Percentiles rank a stretch among this genome's conserved stretches.
Evolutionary conservation across 2,797 vertebrate species (phyloP).

Genomic region (Eutrigla gurnardus): DNA sequence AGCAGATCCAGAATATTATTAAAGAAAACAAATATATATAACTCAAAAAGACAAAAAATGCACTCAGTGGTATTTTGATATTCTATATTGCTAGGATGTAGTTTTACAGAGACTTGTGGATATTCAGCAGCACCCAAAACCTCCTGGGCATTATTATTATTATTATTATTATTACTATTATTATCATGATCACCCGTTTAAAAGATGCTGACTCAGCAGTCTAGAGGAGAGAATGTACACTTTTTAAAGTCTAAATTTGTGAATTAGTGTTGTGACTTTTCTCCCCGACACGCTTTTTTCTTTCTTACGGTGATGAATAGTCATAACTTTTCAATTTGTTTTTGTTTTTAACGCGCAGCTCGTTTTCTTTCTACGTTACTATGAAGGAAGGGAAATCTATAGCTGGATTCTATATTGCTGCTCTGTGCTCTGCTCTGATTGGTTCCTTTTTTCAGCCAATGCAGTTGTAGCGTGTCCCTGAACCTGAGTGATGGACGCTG

Average conservation of each 20-base stretch:
- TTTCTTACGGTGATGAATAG: not conserved
- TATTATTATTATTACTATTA: not conserved
- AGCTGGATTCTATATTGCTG: constrained; percentile 35
- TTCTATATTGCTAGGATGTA: constrained; percentile 79
- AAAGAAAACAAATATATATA: constrained; percentile 72
- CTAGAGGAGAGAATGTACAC: constrained; percentile 42
- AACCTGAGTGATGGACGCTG: constrained; percentile 69
- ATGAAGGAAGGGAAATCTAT: constrained; percentile 68
- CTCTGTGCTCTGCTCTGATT: constrained; percentile 2
- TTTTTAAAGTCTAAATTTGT: not conserved
- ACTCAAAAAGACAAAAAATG: constrained; percentile 48
- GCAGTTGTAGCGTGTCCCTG: constrained; percentile 53
- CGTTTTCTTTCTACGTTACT: constrained; percentile 55
- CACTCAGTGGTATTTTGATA: constrained; percentile 78
- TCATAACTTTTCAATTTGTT: not conserved
- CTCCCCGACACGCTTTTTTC: not conserved
- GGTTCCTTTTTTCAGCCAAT: constrained; percentile 8
- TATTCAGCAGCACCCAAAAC: constrained; percentile 54
- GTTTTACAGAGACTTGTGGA: constrained; percentile 80
- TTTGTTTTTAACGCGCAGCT: constrained; percentile 7
- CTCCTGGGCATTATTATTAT: constrained; percentile 66
- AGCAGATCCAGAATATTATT: constrained; percentile 83
- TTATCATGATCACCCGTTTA: not conserved
- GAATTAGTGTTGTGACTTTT: not conserved
- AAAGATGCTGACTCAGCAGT: constrained; percentile 14